A percentile compares a stretch with the other conserved stretches of the same genome.
Evolutionary conservation across 2,113 vertebrate species (phyloP).

Genomic region (Muscicapa adusta): DNA sequence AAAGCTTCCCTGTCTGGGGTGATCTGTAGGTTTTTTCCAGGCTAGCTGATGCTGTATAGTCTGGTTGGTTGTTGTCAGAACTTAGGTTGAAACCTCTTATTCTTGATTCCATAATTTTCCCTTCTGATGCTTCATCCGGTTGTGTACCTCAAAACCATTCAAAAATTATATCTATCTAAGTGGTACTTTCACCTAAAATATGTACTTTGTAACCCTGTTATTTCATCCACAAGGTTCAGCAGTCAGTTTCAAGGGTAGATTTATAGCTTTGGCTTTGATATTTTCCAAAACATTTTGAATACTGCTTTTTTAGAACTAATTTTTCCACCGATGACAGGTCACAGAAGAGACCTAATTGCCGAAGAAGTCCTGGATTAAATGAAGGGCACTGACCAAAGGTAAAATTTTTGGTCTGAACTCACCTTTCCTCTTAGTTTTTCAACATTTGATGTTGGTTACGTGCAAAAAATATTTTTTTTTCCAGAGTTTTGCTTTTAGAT

Average conservation of each 20-base stretch:
- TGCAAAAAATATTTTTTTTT: not conserved
- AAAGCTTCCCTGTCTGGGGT: not conserved
- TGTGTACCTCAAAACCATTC: not conserved
- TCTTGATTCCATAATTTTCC: not conserved
- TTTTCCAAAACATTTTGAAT: not conserved
- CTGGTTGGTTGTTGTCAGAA: not conserved
- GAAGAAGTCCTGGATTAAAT: not conserved
- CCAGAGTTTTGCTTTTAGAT: not conserved
- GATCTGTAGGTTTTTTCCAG: not conserved
- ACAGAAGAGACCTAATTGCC: not conserved
- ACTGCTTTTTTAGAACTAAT: not conserved
- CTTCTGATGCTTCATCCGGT: not conserved
- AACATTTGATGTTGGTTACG: not conserved
- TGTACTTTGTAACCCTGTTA: not conserved
- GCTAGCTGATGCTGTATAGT: not conserved
- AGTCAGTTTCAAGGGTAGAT: not conserved
- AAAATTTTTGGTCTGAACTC: not conserved
- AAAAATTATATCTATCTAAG: not conserved
- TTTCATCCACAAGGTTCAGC: rapidly evolving
- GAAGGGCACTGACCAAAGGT: not conserved
- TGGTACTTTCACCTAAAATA: not conserved
- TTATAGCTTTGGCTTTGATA: not conserved
- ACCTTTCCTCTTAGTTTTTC: not conserved
- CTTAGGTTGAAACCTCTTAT: not conserved
- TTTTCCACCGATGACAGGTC: not conserved